phyloP scores from a whole-genome alignment of 2,113 vertebrate genomes.

The Pampusana beccarii region DNA sequence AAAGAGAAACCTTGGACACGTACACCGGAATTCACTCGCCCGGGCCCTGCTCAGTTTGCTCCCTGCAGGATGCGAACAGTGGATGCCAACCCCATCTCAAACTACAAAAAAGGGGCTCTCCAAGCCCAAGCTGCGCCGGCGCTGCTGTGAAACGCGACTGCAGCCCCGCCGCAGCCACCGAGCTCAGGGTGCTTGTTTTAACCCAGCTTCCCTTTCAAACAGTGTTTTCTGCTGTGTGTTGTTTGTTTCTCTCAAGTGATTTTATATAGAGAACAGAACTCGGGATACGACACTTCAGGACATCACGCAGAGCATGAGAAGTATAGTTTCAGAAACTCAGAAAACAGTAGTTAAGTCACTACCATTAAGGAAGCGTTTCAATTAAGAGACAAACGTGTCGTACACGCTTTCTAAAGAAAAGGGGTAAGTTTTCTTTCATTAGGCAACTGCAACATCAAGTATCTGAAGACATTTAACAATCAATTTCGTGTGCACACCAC shows the following conservation, averaged over 20 bases:
- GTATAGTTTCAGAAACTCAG: not conserved
- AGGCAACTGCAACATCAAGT: not conserved
- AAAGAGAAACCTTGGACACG: not conserved
- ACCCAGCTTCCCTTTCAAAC: not conserved
- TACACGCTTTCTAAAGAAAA: not conserved
- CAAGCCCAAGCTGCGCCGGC: not conserved
- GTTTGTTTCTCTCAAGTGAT: not conserved
- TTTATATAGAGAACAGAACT: not conserved
- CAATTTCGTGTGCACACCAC: not conserved
- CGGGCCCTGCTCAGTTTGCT: not conserved
- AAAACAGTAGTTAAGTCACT: not conserved
- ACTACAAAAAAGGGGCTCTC: not conserved
- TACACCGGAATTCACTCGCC: not conserved
- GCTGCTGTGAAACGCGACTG: not conserved
- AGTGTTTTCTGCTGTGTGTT: not conserved
- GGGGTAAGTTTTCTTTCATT: not conserved
- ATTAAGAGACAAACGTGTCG: not conserved
- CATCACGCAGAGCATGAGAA: not conserved
- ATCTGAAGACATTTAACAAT: not conserved
- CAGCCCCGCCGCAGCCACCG: not conserved
- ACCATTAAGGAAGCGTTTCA: not conserved
- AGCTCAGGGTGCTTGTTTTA: not conserved
- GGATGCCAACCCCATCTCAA: not conserved
- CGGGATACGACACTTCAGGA: not conserved
- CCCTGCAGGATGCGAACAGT: not conserved